Percentiles rank a stretch among this genome's conserved stretches.
Evolutionary conservation across 2,113 vertebrate genomes (phyloP).

Genomic region (Myodes glareolus): DNA sequence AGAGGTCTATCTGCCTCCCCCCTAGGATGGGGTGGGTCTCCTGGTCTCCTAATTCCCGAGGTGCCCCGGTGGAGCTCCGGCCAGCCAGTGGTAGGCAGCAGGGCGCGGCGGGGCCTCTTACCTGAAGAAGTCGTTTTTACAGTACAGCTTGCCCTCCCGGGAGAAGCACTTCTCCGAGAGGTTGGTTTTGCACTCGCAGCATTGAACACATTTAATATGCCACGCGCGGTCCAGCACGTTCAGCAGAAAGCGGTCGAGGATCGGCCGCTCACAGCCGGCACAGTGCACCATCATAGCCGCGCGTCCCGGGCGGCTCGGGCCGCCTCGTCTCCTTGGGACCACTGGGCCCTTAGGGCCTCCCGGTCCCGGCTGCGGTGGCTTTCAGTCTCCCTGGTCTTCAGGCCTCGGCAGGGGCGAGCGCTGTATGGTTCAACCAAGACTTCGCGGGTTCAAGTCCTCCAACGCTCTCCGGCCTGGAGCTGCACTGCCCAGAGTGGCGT

Average conservation of each 20-base stretch:
- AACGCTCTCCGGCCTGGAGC: slow-evolving; percentile 50
- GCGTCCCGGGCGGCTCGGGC: slow-evolving; percentile 70
- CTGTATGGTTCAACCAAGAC: slow-evolving; percentile 47
- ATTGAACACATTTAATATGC: slow-evolving; percentile 98
- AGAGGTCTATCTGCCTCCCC: not conserved
- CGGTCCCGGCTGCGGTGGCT: not conserved
- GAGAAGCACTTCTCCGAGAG: slow-evolving; percentile 98
- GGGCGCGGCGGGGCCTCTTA: slow-evolving; percentile 82
- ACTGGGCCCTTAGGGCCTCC: slow-evolving; percentile 69
- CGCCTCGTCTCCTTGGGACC: slow-evolving; percentile 79
- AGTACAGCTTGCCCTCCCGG: slow-evolving; percentile 97
- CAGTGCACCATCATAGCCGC: slow-evolving; percentile 98
- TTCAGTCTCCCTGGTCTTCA: slow-evolving; percentile 20
- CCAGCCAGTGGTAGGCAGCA: not conserved
- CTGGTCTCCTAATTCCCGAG: not conserved
- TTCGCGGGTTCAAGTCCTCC: slow-evolving; percentile 62
- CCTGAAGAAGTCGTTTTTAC: slow-evolving; percentile 99
- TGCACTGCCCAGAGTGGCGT: not conserved
- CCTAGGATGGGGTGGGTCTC: not conserved
- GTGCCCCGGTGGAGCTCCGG: not conserved
- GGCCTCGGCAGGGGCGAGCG: not conserved
- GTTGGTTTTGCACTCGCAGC: slow-evolving; percentile 96
- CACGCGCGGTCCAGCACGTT: slow-evolving; percentile 98
- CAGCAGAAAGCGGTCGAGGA: slow-evolving; percentile 95
- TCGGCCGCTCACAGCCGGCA: slow-evolving; percentile 97